A percentile compares a stretch with the other conserved stretches of the same genome.
Conservation (phyloP, 2,113 vertebrate genomes). For the Tragelaphus buxtoni region DNA sequence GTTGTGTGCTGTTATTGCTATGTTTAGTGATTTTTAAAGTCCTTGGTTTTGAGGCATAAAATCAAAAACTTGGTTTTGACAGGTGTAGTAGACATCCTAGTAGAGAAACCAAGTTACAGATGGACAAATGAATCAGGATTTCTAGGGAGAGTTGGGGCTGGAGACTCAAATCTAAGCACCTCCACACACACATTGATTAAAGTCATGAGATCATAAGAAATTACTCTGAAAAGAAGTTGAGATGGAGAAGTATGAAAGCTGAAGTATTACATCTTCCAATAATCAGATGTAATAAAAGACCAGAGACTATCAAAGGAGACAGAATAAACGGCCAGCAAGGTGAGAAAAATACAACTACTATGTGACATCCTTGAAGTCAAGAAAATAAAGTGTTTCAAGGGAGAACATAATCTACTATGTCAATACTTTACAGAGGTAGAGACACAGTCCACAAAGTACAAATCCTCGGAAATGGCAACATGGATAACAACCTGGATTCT, state of each 20-base stretch:
- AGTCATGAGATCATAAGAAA: neutral
- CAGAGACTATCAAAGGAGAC: neutral
- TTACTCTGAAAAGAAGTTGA: neutral
- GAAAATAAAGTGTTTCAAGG: conserved; percentile 11
- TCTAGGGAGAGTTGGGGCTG: neutral
- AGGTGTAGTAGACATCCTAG: neutral
- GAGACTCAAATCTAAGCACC: neutral
- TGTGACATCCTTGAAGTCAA: neutral
- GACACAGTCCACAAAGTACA: neutral
- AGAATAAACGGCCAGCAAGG: neutral
- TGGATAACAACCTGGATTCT: neutral
- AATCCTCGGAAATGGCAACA: neutral
- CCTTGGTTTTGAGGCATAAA: neutral
- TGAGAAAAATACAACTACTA: neutral
- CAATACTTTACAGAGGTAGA: neutral
- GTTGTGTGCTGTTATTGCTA: neutral
- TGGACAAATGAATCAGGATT: neutral
- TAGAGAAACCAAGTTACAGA: neutral
- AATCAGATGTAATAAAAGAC: neutral
- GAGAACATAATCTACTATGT: neutral
- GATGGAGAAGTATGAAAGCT: neutral
- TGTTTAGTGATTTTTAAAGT: neutral
- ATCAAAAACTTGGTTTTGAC: neutral
- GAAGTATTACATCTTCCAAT: neutral
- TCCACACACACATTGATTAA: neutral